phyloP scores from a whole-genome alignment of 2,888 invertebrate species.

The Drosophila mayaguana region DNA sequence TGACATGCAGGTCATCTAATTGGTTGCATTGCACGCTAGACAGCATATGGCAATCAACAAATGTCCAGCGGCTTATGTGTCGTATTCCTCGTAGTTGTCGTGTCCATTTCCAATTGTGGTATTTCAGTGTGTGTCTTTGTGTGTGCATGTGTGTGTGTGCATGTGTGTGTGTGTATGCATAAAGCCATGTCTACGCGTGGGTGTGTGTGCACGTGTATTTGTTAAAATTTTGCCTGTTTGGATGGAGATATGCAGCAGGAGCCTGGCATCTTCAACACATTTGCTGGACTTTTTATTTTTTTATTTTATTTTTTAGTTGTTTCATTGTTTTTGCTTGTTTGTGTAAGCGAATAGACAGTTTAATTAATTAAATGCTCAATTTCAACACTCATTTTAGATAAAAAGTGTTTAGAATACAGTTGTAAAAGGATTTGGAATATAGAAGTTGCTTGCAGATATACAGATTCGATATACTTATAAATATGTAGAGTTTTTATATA shows the following conservation, averaged over 20 bases:
- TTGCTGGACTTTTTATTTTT: conserved; percentile 39
- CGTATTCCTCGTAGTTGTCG: conserved; percentile 43
- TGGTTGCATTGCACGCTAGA: conserved; percentile 68
- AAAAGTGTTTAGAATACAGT: too few species aligned
- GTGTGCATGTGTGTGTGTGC: conserved; percentile 3
- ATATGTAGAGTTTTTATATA: too few species aligned
- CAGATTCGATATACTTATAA: too few species aligned
- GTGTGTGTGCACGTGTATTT: conserved; percentile 3
- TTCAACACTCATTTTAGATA: too few species aligned
- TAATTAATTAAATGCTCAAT: too few species aligned
- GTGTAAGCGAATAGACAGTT: too few species aligned
- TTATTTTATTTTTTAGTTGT: too few species aligned
- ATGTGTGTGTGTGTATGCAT: conserved; percentile 6
- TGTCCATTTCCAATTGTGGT: conserved; percentile 47
- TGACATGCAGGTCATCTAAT: conserved; percentile 75
- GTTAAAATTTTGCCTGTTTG: conserved; percentile 44
- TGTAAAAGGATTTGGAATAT: too few species aligned
- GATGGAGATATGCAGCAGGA: not conserved
- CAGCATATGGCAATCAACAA: conserved; percentile 73
- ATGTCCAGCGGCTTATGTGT: conserved; percentile 73
- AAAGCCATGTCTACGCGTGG: not conserved
- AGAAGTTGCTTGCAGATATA: too few species aligned
- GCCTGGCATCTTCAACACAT: conserved; percentile 41
- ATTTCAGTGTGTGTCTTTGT: conserved; percentile 14
- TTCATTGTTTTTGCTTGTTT: too few species aligned